A percentile compares a stretch with the other conserved stretches of the same genome.
Conservation (phyloP, 2,797 vertebrate species). For the Taeniopygia guttata region DNA sequence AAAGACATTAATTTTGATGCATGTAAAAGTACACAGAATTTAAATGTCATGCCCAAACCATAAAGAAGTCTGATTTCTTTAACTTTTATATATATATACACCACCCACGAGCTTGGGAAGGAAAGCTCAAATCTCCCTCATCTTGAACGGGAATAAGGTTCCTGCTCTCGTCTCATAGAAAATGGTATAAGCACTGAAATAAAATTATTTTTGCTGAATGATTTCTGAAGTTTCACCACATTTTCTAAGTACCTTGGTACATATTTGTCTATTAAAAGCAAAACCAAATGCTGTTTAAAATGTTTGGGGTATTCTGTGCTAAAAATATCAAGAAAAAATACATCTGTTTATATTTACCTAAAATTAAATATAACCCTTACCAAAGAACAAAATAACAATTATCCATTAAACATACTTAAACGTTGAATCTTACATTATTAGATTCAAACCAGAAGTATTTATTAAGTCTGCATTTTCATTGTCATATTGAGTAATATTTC, state of each 20-base stretch:
- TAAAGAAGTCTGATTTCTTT: not conserved
- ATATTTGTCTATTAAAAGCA: not conserved
- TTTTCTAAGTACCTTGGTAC: not conserved
- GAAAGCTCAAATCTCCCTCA: not conserved
- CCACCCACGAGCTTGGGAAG: not conserved
- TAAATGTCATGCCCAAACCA: not conserved
- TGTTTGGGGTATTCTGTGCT: not conserved
- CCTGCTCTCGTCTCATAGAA: not conserved
- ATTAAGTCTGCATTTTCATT: not conserved
- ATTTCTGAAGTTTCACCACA: not conserved
- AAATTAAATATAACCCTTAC: not conserved
- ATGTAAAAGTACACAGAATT: not conserved
- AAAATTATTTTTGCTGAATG: not conserved
- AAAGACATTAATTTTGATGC: not conserved
- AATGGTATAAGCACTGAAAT: not conserved
- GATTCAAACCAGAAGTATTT: not conserved
- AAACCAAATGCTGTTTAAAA: not conserved
- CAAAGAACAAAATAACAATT: not conserved
- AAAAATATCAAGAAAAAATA: not conserved
- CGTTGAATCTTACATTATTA: not conserved
- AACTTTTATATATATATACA: not conserved
- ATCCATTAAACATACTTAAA: not conserved
- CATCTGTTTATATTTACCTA: not conserved
- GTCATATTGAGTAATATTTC: not conserved
- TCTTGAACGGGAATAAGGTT: not conserved